A percentile compares a stretch with the other conserved stretches of the same genome.
Evolutionary conservation across 2,113 vertebrate species (phyloP).

Genomic region (Pipa parva): DNA sequence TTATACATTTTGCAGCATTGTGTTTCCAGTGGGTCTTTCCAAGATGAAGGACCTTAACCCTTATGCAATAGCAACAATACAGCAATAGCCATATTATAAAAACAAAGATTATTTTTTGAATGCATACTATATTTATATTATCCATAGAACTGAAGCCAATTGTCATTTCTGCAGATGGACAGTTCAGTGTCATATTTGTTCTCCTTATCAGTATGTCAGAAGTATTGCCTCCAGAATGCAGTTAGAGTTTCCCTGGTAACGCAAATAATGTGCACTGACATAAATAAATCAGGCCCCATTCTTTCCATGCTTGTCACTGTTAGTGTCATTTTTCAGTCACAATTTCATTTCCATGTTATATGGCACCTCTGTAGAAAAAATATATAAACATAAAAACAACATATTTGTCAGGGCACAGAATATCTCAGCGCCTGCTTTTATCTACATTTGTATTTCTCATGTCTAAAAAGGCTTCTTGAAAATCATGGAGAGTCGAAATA

Average conservation of each 20-base stretch:
- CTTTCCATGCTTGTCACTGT: slow-evolving; percentile 20
- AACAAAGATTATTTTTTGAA: too few species aligned
- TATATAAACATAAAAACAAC: slow-evolving; percentile 5
- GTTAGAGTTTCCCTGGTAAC: slow-evolving; percentile 35
- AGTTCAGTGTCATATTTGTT: slow-evolving; percentile 15
- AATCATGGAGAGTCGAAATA: not conserved
- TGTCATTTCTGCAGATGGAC: slow-evolving; percentile 10
- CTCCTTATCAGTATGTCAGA: slow-evolving; percentile 25
- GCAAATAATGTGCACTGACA: slow-evolving; percentile 22
- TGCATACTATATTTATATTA: not conserved
- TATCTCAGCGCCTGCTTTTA: slow-evolving; percentile 3
- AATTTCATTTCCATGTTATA: slow-evolving; percentile 6
- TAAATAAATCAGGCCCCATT: slow-evolving; percentile 33
- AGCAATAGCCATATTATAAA: too few species aligned
- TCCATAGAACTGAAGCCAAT: not conserved
- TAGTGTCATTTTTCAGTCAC: slow-evolving; percentile 17
- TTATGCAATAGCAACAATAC: too few species aligned
- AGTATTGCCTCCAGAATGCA: slow-evolving; percentile 8
- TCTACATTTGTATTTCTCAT: not conserved
- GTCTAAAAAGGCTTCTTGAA: not conserved
- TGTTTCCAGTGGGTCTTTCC: too few species aligned
- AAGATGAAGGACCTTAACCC: too few species aligned
- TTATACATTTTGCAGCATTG: too few species aligned
- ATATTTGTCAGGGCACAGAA: slow-evolving; percentile 24
- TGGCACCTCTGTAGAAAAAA: slow-evolving; percentile 9